Evolutionary conservation across 2,888 invertebrate genomes (phyloP), one percentile per base, ranked within the genome.

Genomic region (Epistrophella euchroma): DNA sequence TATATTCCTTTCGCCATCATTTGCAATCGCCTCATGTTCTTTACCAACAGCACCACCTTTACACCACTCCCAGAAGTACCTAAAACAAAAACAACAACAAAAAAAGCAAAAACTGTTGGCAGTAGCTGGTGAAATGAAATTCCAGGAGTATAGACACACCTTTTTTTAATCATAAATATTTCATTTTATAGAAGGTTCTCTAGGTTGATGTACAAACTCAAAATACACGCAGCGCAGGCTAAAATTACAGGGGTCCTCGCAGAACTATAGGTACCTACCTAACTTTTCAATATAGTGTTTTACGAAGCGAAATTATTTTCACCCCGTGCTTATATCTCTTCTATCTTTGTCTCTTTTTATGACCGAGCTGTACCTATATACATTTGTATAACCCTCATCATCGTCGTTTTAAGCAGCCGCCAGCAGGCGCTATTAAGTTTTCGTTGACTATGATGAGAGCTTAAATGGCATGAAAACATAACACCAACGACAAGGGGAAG

Each of bases 131-230:
- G 47, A 70, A 73, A 70, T 83, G 47, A 64, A 84, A 74, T 78
- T 71, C 71, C 70, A 84, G 74, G 43, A 79, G 70, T 43, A 56
- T 79, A 70, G 79, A 74, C 84, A 84, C 84, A 75, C 79, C 78
- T 71, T 68, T 84, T 58, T 83, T 62, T 70, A 47, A 64, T 70
- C 64, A 79, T 75, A 71, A 75, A 74, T 74, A 84, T 84, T 84
- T 64, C 83, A 84, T 84, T 84, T 62, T 78, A 62, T 83, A 64
- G 70, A 37, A 22, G 17, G 60, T 35, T 32, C 25, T 58, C 56
- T 79, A 58, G 70, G 78, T 84, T 78, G 83, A 74, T 73, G 76
- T 60, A 40, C 50, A 83, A 74, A 74, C 73, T 70, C n/a, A 40
- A 50, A 78, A 71, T 58, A 84, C 66, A 75, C 37, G 60, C 37